Conservation (phyloP, 1,140 invertebrate species). For the Hypothenemus hampei region DNA sequence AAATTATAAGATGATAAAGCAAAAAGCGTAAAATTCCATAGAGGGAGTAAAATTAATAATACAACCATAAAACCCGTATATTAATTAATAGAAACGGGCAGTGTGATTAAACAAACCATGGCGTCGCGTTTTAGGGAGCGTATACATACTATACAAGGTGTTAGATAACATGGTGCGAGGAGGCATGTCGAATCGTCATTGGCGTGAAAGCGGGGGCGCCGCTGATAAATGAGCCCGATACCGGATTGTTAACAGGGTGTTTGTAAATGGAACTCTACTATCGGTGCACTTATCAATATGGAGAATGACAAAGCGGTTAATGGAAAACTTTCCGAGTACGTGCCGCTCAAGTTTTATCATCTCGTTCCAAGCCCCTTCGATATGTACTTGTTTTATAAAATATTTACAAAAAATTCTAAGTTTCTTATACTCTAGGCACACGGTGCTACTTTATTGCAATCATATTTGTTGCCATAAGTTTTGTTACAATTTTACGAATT, state of each 20-base stretch:
- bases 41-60: conserved; percentile 12
- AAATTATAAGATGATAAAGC: no score
- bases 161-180: conserved; percentile 26
- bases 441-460: no score
- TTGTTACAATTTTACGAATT: no score
- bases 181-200: conserved; percentile 30
- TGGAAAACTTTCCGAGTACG: no score
- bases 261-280: conserved; percentile 25
- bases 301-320: conserved; percentile 30
- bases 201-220: conserved; percentile 24
- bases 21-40: no score
- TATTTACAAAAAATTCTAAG: no score
- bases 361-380: no score
- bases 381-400: no score
- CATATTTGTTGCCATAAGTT: no score
- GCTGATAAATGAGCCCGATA: conserved; percentile 29
- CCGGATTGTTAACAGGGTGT: conserved; percentile 28
- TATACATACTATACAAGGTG: no score
- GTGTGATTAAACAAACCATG: conserved; percentile 20
- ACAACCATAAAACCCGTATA: conserved; percentile 11
- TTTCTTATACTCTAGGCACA: no score
- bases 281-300: conserved; percentile 30
- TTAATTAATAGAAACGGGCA: conserved; percentile 18
- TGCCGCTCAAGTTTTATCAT: no score
- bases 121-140: conserved; percentile 13